phyloP scores from a whole-genome alignment of 2,113 vertebrate genomes.

The Prietella phreatophila region DNA sequence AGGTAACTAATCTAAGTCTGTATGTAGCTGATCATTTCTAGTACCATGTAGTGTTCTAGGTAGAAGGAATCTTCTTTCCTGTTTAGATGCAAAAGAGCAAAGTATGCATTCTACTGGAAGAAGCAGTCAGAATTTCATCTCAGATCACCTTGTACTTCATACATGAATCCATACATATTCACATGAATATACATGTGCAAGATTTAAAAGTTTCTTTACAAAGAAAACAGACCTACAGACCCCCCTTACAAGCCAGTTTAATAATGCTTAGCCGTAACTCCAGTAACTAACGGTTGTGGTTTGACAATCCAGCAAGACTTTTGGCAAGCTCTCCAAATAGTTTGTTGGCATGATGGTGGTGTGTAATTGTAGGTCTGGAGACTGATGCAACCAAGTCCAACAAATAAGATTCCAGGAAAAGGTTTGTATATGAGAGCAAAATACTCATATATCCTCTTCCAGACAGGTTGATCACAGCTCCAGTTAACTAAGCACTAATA shows the following conservation, averaged over 20 bases:
- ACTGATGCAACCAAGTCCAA: background rate
- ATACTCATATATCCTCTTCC: background rate
- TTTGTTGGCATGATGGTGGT: background rate
- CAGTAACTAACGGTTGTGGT: background rate
- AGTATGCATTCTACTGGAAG: background rate
- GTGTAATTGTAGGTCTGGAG: background rate
- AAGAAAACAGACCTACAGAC: background rate
- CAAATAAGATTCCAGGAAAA: background rate
- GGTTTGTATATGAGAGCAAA: background rate
- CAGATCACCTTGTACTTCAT: background rate
- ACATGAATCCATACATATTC: background rate
- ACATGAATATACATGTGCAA: background rate
- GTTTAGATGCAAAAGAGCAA: background rate
- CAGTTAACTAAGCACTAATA: background rate
- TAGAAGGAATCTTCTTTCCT: background rate
- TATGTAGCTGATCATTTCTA: background rate
- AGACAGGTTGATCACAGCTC: background rate
- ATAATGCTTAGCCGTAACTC: background rate
- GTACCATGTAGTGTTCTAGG: background rate
- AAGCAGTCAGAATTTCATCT: background rate
- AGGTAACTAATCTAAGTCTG: conserved; percentile 43
- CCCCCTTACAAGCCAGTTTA: background rate
- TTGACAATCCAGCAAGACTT: background rate
- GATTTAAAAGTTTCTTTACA: background rate
- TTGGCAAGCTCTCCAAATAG: background rate